Conservation (phyloP, 1,140 invertebrate species). For the Drosophila dunni region DNA sequence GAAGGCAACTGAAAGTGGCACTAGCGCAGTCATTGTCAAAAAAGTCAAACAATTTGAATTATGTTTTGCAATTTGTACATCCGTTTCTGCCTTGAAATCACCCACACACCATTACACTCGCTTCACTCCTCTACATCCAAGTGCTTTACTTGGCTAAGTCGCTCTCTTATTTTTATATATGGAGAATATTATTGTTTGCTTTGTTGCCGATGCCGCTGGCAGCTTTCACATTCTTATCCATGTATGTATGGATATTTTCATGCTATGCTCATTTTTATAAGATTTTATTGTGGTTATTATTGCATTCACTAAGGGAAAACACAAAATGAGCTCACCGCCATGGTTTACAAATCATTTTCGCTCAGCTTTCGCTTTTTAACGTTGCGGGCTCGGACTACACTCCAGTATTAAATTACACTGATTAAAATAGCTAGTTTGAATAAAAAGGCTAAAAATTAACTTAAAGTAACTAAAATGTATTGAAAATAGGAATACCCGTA, state of each 20-base stretch:
- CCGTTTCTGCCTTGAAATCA: slow-evolving; percentile 66
- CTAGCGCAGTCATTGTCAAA: slow-evolving; percentile 75
- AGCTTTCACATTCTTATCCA: slow-evolving; percentile 58
- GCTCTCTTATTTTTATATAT: slow-evolving; percentile 56
- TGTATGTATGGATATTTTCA: slow-evolving; percentile 29
- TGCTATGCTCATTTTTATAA: slow-evolving; percentile 58
- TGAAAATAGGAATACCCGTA: too few relatives aligned
- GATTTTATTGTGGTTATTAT: slow-evolving; percentile 76
- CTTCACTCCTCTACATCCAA: slow-evolving; percentile 8
- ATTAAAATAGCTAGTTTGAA: too few relatives aligned
- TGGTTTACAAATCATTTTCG: slow-evolving; percentile 1
- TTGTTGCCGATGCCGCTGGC: slow-evolving; percentile 68
- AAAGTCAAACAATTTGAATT: slow-evolving; percentile 84
- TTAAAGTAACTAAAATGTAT: too few relatives aligned
- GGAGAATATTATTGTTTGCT: slow-evolving; percentile 77
- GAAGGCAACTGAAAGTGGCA: slow-evolving; percentile 23
- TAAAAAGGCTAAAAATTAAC: too few relatives aligned
- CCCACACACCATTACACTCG: slow-evolving; percentile 36
- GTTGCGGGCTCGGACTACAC: too few relatives aligned
- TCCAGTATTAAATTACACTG: too few relatives aligned
- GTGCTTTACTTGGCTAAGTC: slow-evolving; percentile 17
- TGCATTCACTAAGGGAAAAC: slow-evolving; percentile 51
- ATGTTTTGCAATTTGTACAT: slow-evolving; percentile 83
- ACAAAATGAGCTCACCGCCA: slow-evolving; percentile 17
- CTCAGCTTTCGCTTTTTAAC: neutral